Evolutionary conservation across 1,140 invertebrate genomes (phyloP).

Genomic region (Coelopa frigida): DNA sequence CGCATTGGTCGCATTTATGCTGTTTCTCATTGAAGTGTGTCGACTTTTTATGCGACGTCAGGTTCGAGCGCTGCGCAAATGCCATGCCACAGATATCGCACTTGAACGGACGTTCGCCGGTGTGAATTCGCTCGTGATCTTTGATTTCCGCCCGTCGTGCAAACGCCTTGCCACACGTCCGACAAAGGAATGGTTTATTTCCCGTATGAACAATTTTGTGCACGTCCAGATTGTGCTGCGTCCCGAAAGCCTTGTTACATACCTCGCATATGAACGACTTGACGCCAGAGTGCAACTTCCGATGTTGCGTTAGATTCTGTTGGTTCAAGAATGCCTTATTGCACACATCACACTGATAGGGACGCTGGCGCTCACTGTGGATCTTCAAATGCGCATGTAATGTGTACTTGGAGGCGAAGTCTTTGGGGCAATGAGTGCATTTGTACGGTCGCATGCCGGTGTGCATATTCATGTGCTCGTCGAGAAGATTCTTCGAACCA

Average conservation of each 20-base stretch:
- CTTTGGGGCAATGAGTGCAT: conserved; percentile 60
- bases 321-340: conserved; percentile 66
- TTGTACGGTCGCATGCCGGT: conserved; percentile 59
- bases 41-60: conserved; percentile 69
- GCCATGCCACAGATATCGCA: conserved; percentile 73
- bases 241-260: conserved; percentile 70
- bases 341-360: conserved; percentile 60
- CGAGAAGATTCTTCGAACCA: conserved; percentile 58
- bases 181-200: conserved; percentile 55
- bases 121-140: conserved; percentile 75
- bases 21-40: conserved; percentile 72
- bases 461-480: conserved; percentile 66
- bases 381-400: conserved; percentile 68
- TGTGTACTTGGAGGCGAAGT: conserved; percentile 71
- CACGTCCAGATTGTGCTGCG: conserved; percentile 66
- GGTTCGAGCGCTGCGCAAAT: conserved; percentile 69
- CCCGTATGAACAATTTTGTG: conserved; percentile 53
- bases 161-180: conserved; percentile 65
- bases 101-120: conserved; percentile 59
- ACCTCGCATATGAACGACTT: conserved; percentile 66
- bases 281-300: conserved; percentile 60
- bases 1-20: conserved; percentile 61
- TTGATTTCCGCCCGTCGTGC: conserved; percentile 65
- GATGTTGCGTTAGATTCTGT: conserved; percentile 67
- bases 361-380: conserved; percentile 57